These are phyloP conservation scores for Lacerta agilis DNA, from an alignment of 2,797 vertebrate genomes.

Conservation along the genomic window DNA sequence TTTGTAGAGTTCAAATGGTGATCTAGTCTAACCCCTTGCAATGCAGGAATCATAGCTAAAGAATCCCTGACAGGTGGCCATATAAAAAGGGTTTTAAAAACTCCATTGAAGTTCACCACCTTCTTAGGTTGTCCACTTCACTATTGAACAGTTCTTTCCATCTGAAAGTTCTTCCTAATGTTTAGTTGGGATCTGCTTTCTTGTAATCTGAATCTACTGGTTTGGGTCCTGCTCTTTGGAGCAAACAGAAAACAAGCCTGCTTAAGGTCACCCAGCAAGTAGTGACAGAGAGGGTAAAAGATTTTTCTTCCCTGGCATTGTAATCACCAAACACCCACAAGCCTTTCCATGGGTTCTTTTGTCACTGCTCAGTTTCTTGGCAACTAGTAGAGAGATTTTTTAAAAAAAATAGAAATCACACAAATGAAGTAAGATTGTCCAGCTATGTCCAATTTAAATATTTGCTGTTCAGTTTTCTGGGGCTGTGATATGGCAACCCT, in stretches of 20 bases:
- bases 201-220: too few relatives aligned
- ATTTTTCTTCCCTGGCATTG: neutral
- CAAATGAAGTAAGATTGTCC: neutral
- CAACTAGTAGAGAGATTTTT: neutral
- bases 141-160: neutral
- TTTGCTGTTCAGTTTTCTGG: slow-evolving; percentile 2
- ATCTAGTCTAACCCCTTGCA: too few relatives aligned
- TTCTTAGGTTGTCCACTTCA: neutral
- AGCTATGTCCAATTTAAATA: neutral
- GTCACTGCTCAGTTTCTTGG: neutral
- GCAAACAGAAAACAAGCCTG: neutral
- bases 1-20: too few relatives aligned
- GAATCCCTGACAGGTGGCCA: too few relatives aligned
- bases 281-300: neutral
- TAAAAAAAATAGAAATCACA: neutral
- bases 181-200: too few relatives aligned
- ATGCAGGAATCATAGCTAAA: too few relatives aligned
- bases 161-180: too few relatives aligned
- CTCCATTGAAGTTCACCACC: neutral
- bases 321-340: neutral
- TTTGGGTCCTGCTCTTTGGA: neutral
- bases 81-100: neutral
- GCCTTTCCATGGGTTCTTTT: neutral
- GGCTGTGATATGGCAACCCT: neutral
- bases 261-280: neutral